phyloP scores from a whole-genome alignment of 2,888 invertebrate species.

The Patella ulyssiponensis region DNA sequence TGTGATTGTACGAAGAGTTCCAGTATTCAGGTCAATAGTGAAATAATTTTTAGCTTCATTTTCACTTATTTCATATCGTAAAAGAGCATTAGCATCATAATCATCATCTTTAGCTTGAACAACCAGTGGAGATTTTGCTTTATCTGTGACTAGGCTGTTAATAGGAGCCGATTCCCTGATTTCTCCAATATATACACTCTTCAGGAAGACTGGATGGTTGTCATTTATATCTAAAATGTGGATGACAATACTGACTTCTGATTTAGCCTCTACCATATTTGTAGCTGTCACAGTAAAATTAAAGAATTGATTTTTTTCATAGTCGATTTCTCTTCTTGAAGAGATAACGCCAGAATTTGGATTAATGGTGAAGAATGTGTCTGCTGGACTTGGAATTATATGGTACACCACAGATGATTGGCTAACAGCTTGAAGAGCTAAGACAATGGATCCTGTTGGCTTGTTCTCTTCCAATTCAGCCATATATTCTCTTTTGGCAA shows the following conservation, averaged over 20 bases:
- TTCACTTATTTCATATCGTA: conserved; percentile 89
- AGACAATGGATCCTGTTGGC: conserved; percentile 53
- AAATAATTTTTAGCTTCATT: conserved; percentile 79
- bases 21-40: conserved; percentile 91
- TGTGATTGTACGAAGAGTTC: conserved; percentile 84
- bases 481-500: conserved; percentile 72
- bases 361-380: conserved; percentile 85
- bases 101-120: conserved; percentile 88
- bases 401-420: conserved; percentile 75
- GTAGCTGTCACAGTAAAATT: conserved; percentile 88
- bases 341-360: conserved; percentile 85
- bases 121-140: conserved; percentile 82
- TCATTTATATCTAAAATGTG: conserved; percentile 89
- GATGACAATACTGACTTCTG: conserved; percentile 82
- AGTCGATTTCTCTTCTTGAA: conserved; percentile 82
- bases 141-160: conserved; percentile 80
- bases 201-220: conserved; percentile 81
- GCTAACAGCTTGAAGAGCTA: conserved; percentile 56
- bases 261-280: conserved; percentile 86
- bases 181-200: conserved; percentile 85
- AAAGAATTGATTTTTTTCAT: conserved; percentile 83
- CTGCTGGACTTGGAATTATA: conserved; percentile 85
- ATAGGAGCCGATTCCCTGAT: conserved; percentile 78
- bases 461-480: conserved; percentile 63
- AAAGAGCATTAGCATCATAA: conserved; percentile 84